phyloP scores from a whole-genome alignment of 1,140 invertebrate genomes.

The Ctenoplectra terminalis region DNA sequence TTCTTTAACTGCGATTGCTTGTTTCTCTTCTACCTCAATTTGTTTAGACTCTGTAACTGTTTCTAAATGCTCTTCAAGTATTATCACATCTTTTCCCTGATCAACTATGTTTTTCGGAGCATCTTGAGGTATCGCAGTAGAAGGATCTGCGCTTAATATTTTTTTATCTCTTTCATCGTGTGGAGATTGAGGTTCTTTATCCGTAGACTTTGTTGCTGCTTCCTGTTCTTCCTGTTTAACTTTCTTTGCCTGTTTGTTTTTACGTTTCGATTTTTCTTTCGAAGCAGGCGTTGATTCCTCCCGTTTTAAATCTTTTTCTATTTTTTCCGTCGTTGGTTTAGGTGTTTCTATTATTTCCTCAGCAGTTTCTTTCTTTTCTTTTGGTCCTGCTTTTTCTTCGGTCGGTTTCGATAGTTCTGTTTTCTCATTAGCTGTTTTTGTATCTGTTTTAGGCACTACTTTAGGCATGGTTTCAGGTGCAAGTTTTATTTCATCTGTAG shows the following conservation, averaged over 20 bases:
- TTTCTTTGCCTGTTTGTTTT: conserved; percentile 24
- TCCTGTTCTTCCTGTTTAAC: conserved; percentile 8
- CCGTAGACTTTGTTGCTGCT: not conserved
- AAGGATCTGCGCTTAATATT: not conserved
- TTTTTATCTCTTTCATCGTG: not conserved
- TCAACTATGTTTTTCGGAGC: not conserved
- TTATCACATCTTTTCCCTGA: too few species aligned
- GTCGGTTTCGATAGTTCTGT: not conserved
- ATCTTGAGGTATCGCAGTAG: not conserved
- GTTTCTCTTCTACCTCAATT: not conserved
- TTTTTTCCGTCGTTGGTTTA: not conserved
- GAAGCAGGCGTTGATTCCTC: not conserved
- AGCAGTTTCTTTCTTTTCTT: not conserved
- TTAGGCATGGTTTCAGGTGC: conserved; percentile 18
- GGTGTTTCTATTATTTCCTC: not conserved
- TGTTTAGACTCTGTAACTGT: not conserved
- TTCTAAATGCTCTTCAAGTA: not conserved
- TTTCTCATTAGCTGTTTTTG: conserved; percentile 31
- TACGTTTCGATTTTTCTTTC: conserved; percentile 32
- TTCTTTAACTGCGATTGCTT: not conserved
- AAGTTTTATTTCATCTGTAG: conserved; percentile 21
- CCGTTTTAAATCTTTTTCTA: not conserved
- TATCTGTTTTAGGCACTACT: not conserved
- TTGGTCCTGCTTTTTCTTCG: not conserved
- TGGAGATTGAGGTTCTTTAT: not conserved